These are phyloP conservation scores for Girardinus metallicus DNA, from an alignment of 2,797 vertebrate species.

Conservation along the genomic window DNA sequence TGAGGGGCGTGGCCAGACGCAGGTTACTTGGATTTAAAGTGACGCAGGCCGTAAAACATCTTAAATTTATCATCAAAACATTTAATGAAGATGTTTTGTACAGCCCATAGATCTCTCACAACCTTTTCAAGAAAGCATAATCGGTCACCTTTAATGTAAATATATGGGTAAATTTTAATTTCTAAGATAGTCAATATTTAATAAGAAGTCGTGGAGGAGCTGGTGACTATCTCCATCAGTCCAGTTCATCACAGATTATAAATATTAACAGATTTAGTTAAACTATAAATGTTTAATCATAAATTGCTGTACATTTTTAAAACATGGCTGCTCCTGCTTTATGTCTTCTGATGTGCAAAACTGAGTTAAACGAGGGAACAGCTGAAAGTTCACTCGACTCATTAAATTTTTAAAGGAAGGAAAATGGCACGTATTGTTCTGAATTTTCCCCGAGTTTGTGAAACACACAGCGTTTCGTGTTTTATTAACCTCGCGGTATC, in stretches of 20 bases:
- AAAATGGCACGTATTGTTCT: background rate
- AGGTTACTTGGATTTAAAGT: too few relatives aligned
- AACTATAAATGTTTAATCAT: background rate
- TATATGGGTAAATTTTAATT: background rate
- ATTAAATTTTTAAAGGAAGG: background rate
- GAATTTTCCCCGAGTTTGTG: background rate
- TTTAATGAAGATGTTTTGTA: too few relatives aligned
- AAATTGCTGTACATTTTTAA: background rate
- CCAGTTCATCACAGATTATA: background rate
- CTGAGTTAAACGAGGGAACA: background rate
- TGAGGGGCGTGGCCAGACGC: too few relatives aligned
- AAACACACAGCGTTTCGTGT: background rate
- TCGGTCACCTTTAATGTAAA: background rate
- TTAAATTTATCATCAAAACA: too few relatives aligned
- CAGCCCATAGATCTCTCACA: too few relatives aligned
- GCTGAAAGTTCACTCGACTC: background rate
- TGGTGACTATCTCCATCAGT: background rate
- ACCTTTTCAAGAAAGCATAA: too few relatives aligned
- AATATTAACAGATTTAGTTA: background rate
- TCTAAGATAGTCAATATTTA: background rate
- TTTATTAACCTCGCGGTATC: background rate
- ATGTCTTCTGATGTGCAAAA: background rate
- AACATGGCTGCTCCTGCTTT: background rate
- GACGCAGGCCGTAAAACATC: too few relatives aligned
- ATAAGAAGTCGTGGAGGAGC: background rate